Evolutionary conservation across 2,797 vertebrate species (phyloP).

Genomic region (Ptychadena robeensis): DNA sequence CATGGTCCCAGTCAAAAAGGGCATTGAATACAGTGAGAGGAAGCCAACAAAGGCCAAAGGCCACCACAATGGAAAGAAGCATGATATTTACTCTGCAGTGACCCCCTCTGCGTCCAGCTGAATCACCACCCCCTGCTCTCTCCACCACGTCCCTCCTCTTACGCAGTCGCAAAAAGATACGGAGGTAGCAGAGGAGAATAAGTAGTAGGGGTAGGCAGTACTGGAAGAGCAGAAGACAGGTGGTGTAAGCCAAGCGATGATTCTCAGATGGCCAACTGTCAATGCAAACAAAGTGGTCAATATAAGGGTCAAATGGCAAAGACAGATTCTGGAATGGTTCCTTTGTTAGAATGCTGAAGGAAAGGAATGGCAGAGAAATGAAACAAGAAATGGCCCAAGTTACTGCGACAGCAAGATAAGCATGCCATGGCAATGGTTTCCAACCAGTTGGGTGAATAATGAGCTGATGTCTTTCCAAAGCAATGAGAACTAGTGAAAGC

Average conservation of each 20-base stretch:
- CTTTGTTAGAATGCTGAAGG: slow-evolving; percentile 76
- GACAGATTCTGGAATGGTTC: slow-evolving; percentile 78
- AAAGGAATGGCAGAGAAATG: slow-evolving; percentile 81
- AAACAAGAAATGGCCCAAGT: slow-evolving; percentile 81
- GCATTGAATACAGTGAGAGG: slow-evolving; percentile 84
- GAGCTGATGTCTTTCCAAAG: slow-evolving; percentile 86
- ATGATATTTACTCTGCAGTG: slow-evolving; percentile 80
- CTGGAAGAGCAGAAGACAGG: slow-evolving; percentile 81
- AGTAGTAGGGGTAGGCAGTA: slow-evolving; percentile 81
- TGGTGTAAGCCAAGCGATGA: slow-evolving; percentile 80
- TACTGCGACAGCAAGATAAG: slow-evolving; percentile 80
- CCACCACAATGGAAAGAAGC: slow-evolving; percentile 79
- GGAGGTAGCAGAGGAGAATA: slow-evolving; percentile 80
- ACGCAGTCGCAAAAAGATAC: slow-evolving; percentile 81
- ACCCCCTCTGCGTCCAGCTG: slow-evolving; percentile 67
- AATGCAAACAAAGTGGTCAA: slow-evolving; percentile 76
- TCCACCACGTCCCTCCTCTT: slow-evolving; percentile 82
- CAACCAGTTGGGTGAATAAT: slow-evolving; percentile 86
- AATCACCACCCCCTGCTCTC: slow-evolving; percentile 70
- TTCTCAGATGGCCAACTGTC: slow-evolving; percentile 78
- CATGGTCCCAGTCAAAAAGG: slow-evolving; percentile 83
- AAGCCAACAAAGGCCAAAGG: slow-evolving; percentile 82
- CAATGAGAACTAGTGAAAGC: slow-evolving; percentile 83
- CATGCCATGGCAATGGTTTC: slow-evolving; percentile 80
- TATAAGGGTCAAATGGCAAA: slow-evolving; percentile 70